phyloP scores from a whole-genome alignment of 2,888 invertebrate species.

The Drosophila nr. perissopoda region DNA sequence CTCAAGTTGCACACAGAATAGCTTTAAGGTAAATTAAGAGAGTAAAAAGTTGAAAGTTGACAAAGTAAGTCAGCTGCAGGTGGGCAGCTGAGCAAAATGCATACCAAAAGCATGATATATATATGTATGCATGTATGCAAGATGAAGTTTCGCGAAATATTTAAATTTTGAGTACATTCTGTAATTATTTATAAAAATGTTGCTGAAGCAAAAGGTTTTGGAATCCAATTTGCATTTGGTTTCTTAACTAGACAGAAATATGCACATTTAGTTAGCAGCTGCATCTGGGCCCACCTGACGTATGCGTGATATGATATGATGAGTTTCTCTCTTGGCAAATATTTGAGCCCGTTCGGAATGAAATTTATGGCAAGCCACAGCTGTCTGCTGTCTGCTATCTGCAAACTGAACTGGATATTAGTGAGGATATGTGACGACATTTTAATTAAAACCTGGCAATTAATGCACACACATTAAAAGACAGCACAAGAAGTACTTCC shows the following conservation, averaged over 20 bases:
- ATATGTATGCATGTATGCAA: not conserved
- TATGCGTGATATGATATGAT: constrained; percentile 41
- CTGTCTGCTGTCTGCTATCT: constrained; percentile 1
- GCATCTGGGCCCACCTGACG: constrained; percentile 52
- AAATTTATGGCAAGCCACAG: constrained; percentile 68
- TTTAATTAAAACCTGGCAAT: constrained; percentile 72
- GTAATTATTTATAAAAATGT: not conserved
- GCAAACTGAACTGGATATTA: constrained; percentile 39
- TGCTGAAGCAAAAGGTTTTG: constrained; percentile 2
- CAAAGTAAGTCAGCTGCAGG: not conserved
- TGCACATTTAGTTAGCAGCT: constrained; percentile 69
- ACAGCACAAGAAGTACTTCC: not conserved
- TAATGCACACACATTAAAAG: constrained; percentile 14
- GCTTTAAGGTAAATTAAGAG: not conserved
- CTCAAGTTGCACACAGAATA: not conserved
- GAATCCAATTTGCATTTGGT: constrained; percentile 45
- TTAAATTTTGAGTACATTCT: not conserved
- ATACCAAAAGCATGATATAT: not conserved
- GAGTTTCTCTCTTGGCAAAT: constrained; percentile 35
- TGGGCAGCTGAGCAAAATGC: not conserved
- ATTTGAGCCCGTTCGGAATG: constrained; percentile 48
- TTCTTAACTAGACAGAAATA: constrained; percentile 56
- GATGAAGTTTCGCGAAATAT: not conserved
- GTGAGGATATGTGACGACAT: constrained; percentile 58
- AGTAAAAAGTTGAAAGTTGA: not conserved